Conservation (phyloP, 2,888 invertebrate genomes). For the Phasia obesa region DNA sequence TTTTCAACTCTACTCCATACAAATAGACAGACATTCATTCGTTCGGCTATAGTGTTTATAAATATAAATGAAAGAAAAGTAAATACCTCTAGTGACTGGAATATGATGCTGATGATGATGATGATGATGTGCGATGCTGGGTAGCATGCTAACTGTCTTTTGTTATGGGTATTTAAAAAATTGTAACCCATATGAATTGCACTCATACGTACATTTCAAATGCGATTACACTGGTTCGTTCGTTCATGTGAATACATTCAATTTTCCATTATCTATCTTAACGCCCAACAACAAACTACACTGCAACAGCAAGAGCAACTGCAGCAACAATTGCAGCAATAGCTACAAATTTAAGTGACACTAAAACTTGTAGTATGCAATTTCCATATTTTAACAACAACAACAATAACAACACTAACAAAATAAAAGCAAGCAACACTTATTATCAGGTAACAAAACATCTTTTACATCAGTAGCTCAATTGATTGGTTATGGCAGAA, state of each 20-base stretch:
- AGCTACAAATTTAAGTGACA: constrained; percentile 70
- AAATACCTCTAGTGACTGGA: constrained; percentile 55
- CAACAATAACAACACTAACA: constrained; percentile 17
- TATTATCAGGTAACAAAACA: constrained; percentile 68
- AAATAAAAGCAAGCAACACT: constrained; percentile 47
- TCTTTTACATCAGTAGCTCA: constrained; percentile 67
- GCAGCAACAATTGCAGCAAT: constrained; percentile 29
- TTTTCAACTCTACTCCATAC: constrained; percentile 28
- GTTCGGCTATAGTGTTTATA: too few relatives aligned
- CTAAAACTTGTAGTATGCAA: constrained; percentile 67
- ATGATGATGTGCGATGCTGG: constrained; percentile 40
- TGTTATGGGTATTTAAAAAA: constrained; percentile 63
- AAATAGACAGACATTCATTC: constrained; percentile 13
- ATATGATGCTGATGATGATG: constrained; percentile 30
- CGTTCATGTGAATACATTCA: constrained; percentile 33
- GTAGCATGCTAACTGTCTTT: constrained; percentile 29
- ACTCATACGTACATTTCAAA: constrained; percentile 5
- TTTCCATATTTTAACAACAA: constrained; percentile 68
- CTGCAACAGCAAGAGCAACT: constrained; percentile 4
- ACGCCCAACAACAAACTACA: constrained; percentile 68
- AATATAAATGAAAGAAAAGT: constrained; percentile 44
- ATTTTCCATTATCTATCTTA: constrained; percentile 53
- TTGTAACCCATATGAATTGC: constrained; percentile 64
- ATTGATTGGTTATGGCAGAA: constrained; percentile 62
- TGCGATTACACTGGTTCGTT: constrained; percentile 27